phyloP scores from a whole-genome alignment of 2,113 vertebrate species.

The Benthochromis sp. region DNA sequence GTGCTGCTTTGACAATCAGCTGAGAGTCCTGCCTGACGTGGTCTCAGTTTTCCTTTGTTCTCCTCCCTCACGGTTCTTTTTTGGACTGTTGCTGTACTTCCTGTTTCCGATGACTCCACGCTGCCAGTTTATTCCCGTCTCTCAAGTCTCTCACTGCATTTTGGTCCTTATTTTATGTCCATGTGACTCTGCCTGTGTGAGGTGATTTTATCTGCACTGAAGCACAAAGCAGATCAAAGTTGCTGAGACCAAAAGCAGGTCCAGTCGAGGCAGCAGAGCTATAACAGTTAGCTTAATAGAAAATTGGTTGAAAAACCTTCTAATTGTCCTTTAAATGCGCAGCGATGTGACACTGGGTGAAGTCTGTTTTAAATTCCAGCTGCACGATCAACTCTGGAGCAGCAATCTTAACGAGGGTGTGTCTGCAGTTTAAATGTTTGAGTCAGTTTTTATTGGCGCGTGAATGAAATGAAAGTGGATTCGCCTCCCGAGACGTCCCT shows the following conservation, averaged over 20 bases:
- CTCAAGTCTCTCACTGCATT: not conserved
- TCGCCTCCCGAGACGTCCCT: not conserved
- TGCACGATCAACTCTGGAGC: not conserved
- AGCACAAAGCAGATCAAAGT: not conserved
- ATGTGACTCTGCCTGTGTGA: not conserved
- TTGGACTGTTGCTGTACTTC: not conserved
- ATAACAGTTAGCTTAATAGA: not conserved
- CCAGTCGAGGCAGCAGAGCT: not conserved
- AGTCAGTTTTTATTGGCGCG: not conserved
- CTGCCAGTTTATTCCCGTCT: not conserved
- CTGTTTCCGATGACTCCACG: rapidly evolving
- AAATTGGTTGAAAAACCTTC: not conserved
- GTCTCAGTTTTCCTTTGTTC: not conserved
- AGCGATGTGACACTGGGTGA: not conserved
- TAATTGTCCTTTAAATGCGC: not conserved
- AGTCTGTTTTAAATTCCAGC: not conserved
- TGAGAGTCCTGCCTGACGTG: not conserved
- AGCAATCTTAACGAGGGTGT: not conserved
- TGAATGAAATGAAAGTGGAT: not conserved
- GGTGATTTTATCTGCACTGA: not conserved
- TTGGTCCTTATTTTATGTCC: not conserved
- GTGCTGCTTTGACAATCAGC: not conserved
- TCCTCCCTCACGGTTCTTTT: not conserved
- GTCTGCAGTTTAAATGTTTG: not conserved
- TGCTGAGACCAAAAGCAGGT: not conserved